These are phyloP conservation scores for Gambusia affinis DNA, from an alignment of 2,113 vertebrate genomes.

Conservation along the genomic window DNA sequence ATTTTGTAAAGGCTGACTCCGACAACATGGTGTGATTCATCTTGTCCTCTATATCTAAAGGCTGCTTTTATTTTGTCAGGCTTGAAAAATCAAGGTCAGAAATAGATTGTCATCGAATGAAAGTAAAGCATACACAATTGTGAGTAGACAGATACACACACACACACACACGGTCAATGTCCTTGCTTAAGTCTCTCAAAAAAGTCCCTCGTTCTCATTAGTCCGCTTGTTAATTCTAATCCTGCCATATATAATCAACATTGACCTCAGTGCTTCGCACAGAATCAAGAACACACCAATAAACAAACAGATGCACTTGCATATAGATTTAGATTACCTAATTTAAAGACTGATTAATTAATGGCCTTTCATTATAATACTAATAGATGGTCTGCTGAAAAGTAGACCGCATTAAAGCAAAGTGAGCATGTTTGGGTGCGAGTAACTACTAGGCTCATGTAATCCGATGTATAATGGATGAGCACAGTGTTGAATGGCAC, in stretches of 20 bases:
- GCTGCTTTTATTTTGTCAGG: slow-evolving; percentile 31
- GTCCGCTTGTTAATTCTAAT: slow-evolving; percentile 71
- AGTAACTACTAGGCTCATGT: slow-evolving; percentile 58
- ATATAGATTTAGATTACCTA: slow-evolving; percentile 44
- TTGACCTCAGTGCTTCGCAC: slow-evolving; percentile 42
- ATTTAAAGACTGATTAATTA: slow-evolving; percentile 73
- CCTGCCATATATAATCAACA: slow-evolving; percentile 72
- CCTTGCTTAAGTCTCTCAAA: slow-evolving; percentile 45
- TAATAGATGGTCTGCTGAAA: slow-evolving; percentile 62
- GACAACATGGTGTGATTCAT: slow-evolving; percentile 35
- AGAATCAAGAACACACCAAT: too few relatives aligned
- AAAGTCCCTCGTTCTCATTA: slow-evolving; percentile 72
- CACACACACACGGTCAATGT: slow-evolving; percentile 10
- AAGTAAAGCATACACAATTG: slow-evolving; percentile 19
- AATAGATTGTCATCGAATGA: slow-evolving; percentile 42
- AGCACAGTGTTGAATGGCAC: slow-evolving; percentile 56
- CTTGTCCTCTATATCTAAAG: slow-evolving; percentile 20
- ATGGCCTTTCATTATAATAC: slow-evolving; percentile 72
- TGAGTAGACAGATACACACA: slow-evolving; percentile 11
- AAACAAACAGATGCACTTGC: slow-evolving; percentile 11
- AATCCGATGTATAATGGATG: slow-evolving; percentile 69
- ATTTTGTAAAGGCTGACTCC: slow-evolving; percentile 20
- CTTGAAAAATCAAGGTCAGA: slow-evolving; percentile 14
- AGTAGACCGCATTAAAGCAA: slow-evolving; percentile 67
- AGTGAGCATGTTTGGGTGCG: slow-evolving; percentile 45